Base-by-base conservation (phyloP, 2,888 invertebrate species). In the Argyresthia albistria region DNA sequence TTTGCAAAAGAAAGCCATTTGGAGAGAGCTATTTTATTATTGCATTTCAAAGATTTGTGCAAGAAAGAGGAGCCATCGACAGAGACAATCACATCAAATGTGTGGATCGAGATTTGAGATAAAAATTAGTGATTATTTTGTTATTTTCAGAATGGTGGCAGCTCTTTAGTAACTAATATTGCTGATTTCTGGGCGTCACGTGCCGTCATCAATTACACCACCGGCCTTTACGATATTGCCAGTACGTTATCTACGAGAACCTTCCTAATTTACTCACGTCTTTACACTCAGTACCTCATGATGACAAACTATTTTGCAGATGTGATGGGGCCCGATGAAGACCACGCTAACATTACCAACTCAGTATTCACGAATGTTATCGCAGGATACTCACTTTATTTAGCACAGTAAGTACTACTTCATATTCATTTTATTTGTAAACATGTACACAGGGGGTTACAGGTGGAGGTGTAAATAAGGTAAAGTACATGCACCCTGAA, bases 241-340 rank as follows among this genome's bases (percentile, higher is more conserved):
- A 80, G 90, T 90, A 73, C 76, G 58, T 53, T 15, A 43, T 12
- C 36, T 35, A 14, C 14, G 14, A 8, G n/a, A 9, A 45, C 14
- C 3, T 45, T 4, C 25, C 2, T 25, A 4, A 25, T 25, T 6
- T 6, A 25, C 25, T 25, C 2, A 25, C 6, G 25, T 25, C n/a
- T 25, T 4, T 25, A 25, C 2, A 25, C 25, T 25, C 25, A 25
- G 6, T 4, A 12, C 1, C 15, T 7, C 1, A 14, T 47, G 8
- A 15, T 51, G 1, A 43, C 11, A 43, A 39, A 14, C 36, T 35
- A 25, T 50, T 43, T 52, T 35, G 46, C 61, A 90, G 89, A 86
- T 70, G 89, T 91, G 4, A 91, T 91, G 90, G 91, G 91, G 0
- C 91, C 91, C 0, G 91, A 91, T 58, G 91, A 91, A 76, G 90